Conservation (phyloP, 2,113 vertebrate species). For the Sturnus vulgaris region DNA sequence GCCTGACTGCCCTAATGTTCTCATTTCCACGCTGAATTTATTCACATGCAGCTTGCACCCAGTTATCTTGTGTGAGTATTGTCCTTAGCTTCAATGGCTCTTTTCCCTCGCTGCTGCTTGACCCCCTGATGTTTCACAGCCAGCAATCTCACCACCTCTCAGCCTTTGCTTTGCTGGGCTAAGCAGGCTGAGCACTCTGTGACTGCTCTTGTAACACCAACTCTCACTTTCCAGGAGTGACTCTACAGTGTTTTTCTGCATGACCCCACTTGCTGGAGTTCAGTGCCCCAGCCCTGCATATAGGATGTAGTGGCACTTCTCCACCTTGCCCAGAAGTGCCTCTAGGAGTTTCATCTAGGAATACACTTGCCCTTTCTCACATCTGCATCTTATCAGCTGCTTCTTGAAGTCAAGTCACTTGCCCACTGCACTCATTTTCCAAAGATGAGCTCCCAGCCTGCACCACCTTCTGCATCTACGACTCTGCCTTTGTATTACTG, state of each 20-base stretch:
- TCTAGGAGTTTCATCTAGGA: background rate
- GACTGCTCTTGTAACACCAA: background rate
- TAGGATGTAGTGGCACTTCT: background rate
- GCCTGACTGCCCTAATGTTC: background rate
- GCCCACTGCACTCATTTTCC: background rate
- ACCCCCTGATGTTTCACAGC: background rate
- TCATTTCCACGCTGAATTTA: slow-evolving; percentile 19
- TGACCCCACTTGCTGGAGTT: background rate
- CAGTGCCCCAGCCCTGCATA: background rate
- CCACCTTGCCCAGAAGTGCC: background rate
- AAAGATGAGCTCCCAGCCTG: background rate
- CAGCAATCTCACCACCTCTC: background rate
- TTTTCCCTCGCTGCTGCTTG: background rate
- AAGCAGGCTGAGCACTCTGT: background rate
- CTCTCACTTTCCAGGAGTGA: background rate
- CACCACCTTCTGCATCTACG: background rate
- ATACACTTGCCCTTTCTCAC: background rate
- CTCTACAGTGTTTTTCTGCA: background rate
- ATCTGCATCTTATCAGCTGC: background rate
- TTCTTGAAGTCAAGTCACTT: background rate
- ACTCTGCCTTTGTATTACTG: background rate
- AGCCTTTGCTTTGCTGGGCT: background rate
- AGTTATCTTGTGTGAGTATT: background rate
- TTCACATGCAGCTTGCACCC: background rate
- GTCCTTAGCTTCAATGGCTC: background rate